Evolutionary conservation across 2,888 invertebrate genomes (phyloP).

Genomic region (Tenthredo scrophulariae): DNA sequence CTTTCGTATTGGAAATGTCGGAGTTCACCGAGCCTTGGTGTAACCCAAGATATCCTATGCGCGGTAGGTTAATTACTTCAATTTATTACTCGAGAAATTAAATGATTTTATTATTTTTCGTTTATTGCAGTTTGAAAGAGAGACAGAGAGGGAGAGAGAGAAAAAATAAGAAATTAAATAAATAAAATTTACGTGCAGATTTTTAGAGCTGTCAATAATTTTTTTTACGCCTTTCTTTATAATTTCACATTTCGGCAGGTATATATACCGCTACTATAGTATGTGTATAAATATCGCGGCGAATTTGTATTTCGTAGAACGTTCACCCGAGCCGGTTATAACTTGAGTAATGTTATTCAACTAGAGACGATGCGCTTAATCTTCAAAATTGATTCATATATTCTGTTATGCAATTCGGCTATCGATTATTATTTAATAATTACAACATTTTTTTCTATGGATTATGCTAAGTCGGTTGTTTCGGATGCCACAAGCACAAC

Average conservation of each 20-base stretch:
- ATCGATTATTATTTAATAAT: conserved; percentile 55
- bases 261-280: not conserved
- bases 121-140: not conserved
- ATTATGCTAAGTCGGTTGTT: not conserved
- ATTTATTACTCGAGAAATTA: not conserved
- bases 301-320: not conserved
- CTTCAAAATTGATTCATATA: conserved; percentile 22
- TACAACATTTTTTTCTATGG: conserved; percentile 26
- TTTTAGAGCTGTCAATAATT: not conserved
- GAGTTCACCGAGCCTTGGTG: not conserved
- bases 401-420: conserved; percentile 43
- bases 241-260: not conserved
- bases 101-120: not conserved
- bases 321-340: conserved; percentile 6
- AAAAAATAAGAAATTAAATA: not conserved
- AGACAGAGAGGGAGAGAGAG: too few species aligned
- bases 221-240: conserved; percentile 1
- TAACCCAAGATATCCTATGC: not conserved
- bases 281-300: not conserved
- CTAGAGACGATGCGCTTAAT: conserved; percentile 31
- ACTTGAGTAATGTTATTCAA: conserved; percentile 11
- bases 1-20: conserved; percentile 17
- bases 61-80: not conserved
- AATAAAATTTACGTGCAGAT: not conserved
- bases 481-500: not conserved